Evolutionary conservation across 2,888 invertebrate species (phyloP).

Genomic region (Chrysina gloriosa): DNA sequence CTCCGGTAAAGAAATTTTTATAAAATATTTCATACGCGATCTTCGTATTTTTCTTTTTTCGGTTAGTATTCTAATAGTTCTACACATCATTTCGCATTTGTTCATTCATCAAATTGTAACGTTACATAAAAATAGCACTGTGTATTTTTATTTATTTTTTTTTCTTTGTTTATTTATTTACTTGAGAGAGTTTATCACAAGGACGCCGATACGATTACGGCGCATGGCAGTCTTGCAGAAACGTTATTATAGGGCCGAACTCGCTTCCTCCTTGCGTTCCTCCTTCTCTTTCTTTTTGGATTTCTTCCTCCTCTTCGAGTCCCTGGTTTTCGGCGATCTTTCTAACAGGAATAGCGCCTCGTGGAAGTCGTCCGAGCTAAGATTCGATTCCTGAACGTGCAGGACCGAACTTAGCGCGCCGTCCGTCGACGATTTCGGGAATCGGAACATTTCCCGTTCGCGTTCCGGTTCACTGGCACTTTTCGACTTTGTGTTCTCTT

Average conservation of each 20-base stretch:
- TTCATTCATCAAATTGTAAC: constrained; percentile 15
- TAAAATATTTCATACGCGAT: too few species aligned
- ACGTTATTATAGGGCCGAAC: constrained; percentile 64
- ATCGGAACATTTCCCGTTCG: constrained; percentile 67
- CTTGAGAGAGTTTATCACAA: constrained; percentile 40
- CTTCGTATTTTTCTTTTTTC: not conserved
- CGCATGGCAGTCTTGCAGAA: constrained; percentile 33
- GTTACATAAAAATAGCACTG: constrained; percentile 42
- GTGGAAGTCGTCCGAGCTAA: constrained; percentile 71
- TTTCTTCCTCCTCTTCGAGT: constrained; percentile 66
- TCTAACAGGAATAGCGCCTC: constrained; percentile 69
- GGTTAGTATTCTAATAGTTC: constrained; percentile 1
- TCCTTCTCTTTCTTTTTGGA: constrained; percentile 66
- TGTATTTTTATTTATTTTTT: constrained; percentile 30
- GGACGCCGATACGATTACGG: constrained; percentile 37
- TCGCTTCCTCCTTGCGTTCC: constrained; percentile 64
- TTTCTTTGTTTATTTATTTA: constrained; percentile 14
- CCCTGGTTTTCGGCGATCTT: constrained; percentile 67
- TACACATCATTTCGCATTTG: not conserved
- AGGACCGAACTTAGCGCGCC: constrained; percentile 70
- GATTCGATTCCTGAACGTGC: constrained; percentile 69
- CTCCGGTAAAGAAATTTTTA: too few species aligned
- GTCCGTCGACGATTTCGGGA: constrained; percentile 70
- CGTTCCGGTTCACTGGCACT: constrained; percentile 68
- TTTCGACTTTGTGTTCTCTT: constrained; percentile 63